Conservation (phyloP, 2,797 vertebrate genomes). For the Choloepus didactylus region DNA sequence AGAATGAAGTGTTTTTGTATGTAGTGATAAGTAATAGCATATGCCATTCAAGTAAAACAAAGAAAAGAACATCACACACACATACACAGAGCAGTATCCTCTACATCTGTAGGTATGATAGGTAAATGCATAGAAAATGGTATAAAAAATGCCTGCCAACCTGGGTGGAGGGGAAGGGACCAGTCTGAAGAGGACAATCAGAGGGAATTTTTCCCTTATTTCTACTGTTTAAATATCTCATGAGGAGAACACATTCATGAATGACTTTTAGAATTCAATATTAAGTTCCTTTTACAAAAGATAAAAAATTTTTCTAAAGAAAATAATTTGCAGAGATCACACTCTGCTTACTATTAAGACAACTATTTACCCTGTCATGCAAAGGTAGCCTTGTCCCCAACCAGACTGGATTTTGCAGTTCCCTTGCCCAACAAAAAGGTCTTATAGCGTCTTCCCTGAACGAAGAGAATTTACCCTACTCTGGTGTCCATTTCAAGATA, state of each 20-base stretch:
- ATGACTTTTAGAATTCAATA: constrained; percentile 50
- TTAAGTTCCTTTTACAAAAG: constrained; percentile 34
- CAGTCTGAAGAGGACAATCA: background rate
- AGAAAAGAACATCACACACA: background rate
- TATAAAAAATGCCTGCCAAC: background rate
- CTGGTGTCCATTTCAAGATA: background rate
- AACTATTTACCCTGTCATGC: background rate
- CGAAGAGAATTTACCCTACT: background rate
- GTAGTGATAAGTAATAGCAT: background rate
- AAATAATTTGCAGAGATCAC: background rate
- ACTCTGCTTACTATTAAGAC: background rate
- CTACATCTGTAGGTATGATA: background rate
- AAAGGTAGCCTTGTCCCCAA: constrained; percentile 35
- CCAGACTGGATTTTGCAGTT: background rate
- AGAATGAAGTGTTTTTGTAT: background rate
- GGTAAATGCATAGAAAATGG: constrained; percentile 25
- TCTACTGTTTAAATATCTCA: background rate
- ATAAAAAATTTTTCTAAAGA: background rate
- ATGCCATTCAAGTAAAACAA: background rate
- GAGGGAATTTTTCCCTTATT: background rate
- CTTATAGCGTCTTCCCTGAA: background rate
- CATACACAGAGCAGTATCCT: background rate
- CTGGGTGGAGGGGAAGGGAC: background rate
- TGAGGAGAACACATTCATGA: background rate
- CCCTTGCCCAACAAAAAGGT: constrained; percentile 32